Conservation (phyloP, 2,888 invertebrate genomes). For the Hyppa rectilinea region DNA sequence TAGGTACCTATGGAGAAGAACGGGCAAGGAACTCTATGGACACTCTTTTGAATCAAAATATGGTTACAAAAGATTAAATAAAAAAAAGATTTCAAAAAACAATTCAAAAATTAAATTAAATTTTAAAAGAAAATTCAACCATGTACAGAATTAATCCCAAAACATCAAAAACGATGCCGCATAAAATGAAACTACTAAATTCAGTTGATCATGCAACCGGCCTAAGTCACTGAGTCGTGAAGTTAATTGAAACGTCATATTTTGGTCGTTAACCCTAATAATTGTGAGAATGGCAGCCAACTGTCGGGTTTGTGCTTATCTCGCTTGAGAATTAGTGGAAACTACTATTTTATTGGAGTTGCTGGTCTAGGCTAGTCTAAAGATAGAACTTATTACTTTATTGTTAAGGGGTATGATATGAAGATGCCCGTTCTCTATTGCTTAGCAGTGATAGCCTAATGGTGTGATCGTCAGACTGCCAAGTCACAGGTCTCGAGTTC, state of each 20-base stretch:
- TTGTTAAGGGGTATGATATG: no score
- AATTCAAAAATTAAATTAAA: no score
- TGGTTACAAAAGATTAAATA: no score
- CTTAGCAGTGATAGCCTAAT: no score
- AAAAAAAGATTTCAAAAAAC: no score
- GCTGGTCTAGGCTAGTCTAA: constrained; percentile 4
- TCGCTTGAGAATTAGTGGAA: constrained; percentile 36
- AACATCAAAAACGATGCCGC: neutral
- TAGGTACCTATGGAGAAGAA: no score
- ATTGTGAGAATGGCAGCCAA: constrained; percentile 64
- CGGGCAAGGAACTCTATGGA: no score
- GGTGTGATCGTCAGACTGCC: no score
- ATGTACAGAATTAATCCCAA: neutral
- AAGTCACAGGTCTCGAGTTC: no score
- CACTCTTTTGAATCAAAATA: no score
- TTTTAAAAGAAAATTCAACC: no score
- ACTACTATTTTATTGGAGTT: constrained; percentile 43
- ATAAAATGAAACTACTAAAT: constrained; percentile 33
- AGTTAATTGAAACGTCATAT: constrained; percentile 70
- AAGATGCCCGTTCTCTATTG: no score
- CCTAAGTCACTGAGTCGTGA: constrained; percentile 60
- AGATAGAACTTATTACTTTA: neutral
- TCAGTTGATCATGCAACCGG: constrained; percentile 41
- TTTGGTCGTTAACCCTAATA: constrained; percentile 70
- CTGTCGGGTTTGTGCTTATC: constrained; percentile 47